Conservation (phyloP, 2,113 vertebrate genomes). For the Scophthalmus maximus region DNA sequence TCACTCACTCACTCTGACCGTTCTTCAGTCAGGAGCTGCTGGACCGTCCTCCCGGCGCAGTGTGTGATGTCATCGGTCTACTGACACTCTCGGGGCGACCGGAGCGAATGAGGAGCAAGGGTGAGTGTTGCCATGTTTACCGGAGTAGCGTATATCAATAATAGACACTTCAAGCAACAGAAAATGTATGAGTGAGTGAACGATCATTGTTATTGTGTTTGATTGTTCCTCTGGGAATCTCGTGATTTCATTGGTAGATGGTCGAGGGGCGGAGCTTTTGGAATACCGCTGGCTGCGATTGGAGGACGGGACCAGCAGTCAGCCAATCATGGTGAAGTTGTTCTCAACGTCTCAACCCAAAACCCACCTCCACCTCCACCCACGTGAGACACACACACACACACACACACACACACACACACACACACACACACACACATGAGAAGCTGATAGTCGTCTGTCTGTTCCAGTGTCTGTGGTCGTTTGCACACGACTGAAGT, state of each 20-base stretch:
- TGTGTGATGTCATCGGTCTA: constrained; percentile 83
- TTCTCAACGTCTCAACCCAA: constrained; percentile 84
- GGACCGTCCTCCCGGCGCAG: constrained; percentile 24
- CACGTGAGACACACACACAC: constrained; percentile 79
- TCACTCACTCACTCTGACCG: background rate
- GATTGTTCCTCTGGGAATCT: too few relatives aligned
- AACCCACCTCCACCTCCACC: constrained; percentile 70
- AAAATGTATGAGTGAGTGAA: background rate
- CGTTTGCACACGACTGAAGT: constrained; percentile 73
- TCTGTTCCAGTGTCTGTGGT: constrained; percentile 73
- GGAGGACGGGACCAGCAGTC: constrained; percentile 73
- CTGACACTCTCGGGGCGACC: constrained; percentile 73
- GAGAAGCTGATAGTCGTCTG: too few relatives aligned
- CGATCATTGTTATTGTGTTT: too few relatives aligned
- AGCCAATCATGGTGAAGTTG: constrained; percentile 81
- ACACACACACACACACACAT: too few relatives aligned
- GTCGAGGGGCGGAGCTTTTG: constrained; percentile 68
- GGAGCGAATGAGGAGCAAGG: constrained; percentile 77
- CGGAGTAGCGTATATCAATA: too few relatives aligned
- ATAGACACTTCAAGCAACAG: background rate
- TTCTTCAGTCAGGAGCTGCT: constrained; percentile 64
- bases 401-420: too few relatives aligned
- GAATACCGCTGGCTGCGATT: constrained; percentile 82
- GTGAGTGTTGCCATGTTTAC: constrained; percentile 65
- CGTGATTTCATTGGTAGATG: constrained; percentile 40